Percentiles rank a stretch among this genome's conserved stretches.
Conservation (phyloP, 2,888 invertebrate genomes). For the Athalia rosae region DNA sequence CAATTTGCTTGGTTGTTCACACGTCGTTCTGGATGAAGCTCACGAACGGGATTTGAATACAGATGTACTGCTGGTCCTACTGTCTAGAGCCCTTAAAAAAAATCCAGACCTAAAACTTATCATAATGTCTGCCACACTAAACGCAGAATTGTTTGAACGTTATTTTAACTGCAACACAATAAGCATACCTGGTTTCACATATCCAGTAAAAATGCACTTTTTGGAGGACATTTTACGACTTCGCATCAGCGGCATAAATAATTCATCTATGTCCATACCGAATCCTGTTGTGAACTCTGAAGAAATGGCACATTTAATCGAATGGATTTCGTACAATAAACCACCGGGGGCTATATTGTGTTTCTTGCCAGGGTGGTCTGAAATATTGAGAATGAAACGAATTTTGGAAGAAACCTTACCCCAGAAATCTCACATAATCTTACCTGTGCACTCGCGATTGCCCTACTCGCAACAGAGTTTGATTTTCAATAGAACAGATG, state of each 20-base stretch:
- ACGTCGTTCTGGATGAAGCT: constrained; percentile 84
- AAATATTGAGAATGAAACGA: constrained; percentile 77
- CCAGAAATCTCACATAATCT: constrained; percentile 67
- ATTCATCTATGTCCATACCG: constrained; percentile 59
- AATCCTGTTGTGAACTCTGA: constrained; percentile 74
- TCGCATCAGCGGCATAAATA: constrained; percentile 37
- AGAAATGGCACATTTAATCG: constrained; percentile 75
- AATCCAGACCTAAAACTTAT: constrained; percentile 78
- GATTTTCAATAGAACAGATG: constrained; percentile 69
- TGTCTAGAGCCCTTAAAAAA: constrained; percentile 76
- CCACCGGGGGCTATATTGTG: constrained; percentile 82
- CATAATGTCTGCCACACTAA: constrained; percentile 85
- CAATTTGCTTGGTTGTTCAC: constrained; percentile 77
- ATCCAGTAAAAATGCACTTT: constrained; percentile 78
- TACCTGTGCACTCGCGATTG: constrained; percentile 78
- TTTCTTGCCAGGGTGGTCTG: constrained; percentile 86
- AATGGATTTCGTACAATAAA: constrained; percentile 77
- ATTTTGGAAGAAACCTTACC: constrained; percentile 72
- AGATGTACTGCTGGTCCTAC: constrained; percentile 79
- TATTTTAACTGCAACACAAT: constrained; percentile 76
- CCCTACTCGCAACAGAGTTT: constrained; percentile 62
- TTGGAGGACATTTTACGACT: constrained; percentile 74
- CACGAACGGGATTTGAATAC: constrained; percentile 84
- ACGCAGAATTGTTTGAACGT: constrained; percentile 78
- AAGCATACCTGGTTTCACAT: constrained; percentile 77